phyloP scores from a whole-genome alignment of 2,888 invertebrate species.

The Hypomecis atomaria region DNA sequence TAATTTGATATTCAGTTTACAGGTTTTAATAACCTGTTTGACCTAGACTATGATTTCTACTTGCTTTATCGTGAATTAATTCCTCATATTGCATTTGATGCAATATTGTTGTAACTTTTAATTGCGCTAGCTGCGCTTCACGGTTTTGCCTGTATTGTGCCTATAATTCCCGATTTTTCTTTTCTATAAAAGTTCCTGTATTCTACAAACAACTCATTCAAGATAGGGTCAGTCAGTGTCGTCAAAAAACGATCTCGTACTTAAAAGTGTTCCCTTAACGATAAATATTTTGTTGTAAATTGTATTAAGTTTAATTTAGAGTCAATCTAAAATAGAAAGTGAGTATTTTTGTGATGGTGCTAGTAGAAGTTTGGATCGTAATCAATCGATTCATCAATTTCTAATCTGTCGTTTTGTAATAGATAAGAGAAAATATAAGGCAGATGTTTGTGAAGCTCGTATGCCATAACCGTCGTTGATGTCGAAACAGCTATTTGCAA shows the following conservation, averaged over 20 bases:
- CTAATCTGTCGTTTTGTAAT: constrained; percentile 12
- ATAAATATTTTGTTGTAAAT: background rate
- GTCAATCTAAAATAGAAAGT: background rate
- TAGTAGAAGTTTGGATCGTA: constrained; percentile 7
- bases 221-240: background rate
- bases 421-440: constrained; percentile 20
- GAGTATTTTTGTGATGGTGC: background rate
- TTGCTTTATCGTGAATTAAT: background rate
- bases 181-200: too few species aligned
- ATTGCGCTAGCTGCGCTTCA: background rate
- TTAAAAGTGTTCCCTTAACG: too few species aligned
- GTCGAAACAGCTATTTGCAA: constrained; percentile 36
- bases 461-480: constrained; percentile 24
- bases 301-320: background rate
- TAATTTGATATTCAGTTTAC: background rate
- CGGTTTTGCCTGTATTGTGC: background rate
- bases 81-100: background rate
- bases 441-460: constrained; percentile 21
- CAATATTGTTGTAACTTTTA: background rate
- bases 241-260: background rate
- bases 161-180: too few species aligned
- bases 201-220: too few species aligned
- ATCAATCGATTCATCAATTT: constrained; percentile 17
- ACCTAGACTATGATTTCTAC: background rate
- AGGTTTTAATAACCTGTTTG: background rate